A percentile compares a stretch with the other conserved stretches of the same genome.
Evolutionary conservation across 1,140 invertebrate genomes (phyloP).

Genomic region (Drosophila ironensis): DNA sequence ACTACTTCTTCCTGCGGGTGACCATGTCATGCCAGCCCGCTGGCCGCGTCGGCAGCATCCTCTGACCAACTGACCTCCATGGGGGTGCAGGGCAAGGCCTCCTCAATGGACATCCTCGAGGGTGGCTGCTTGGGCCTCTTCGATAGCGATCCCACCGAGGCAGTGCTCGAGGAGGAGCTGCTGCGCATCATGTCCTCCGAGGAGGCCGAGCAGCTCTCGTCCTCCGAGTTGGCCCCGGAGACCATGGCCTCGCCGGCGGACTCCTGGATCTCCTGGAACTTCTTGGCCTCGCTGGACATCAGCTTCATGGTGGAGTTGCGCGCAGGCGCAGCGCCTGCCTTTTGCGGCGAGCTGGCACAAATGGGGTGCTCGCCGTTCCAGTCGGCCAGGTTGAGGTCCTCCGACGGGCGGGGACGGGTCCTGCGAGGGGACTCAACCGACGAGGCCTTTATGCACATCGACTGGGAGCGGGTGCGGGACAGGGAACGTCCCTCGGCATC

Average conservation of each 20-base stretch:
- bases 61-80: constrained; percentile 83
- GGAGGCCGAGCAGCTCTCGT: constrained; percentile 83
- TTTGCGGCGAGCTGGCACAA: constrained; percentile 63
- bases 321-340: constrained; percentile 27
- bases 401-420: neutral
- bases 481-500: constrained; percentile 48
- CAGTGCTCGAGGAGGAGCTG: constrained; percentile 60
- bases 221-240: constrained; percentile 84
- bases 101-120: constrained; percentile 75
- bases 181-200: constrained; percentile 76
- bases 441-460: constrained; percentile 54
- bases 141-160: constrained; percentile 44
- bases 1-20: constrained; percentile 46
- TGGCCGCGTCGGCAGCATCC: constrained; percentile 73
- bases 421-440: neutral
- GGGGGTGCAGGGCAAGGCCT: constrained; percentile 75
- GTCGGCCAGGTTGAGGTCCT: constrained; percentile 20
- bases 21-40: constrained; percentile 62
- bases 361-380: constrained; percentile 40
- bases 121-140: constrained; percentile 55
- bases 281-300: constrained; percentile 72
- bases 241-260: constrained; percentile 86
- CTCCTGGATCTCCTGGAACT: constrained; percentile 84
- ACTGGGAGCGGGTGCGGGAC: constrained; percentile 70
- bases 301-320: constrained; percentile 69